Conservation (phyloP, 2,888 invertebrate genomes). For the Agonum fuliginosum region DNA sequence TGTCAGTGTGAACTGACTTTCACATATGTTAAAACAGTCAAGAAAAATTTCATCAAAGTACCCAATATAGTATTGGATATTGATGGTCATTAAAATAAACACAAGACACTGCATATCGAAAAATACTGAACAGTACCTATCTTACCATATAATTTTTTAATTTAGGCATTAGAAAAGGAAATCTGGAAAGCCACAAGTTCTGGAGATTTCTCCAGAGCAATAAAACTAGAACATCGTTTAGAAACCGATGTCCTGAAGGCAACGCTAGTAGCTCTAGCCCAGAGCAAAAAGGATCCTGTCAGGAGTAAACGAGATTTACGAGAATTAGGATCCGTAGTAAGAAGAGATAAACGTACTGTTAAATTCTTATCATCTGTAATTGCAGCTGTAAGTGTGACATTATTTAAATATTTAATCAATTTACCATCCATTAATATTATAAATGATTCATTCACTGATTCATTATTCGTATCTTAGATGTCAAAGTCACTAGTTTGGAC, state of each 20-base stretch:
- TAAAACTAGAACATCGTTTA: constrained; percentile 37
- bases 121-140: too few relatives aligned
- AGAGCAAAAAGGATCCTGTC: constrained; percentile 44
- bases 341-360: constrained; percentile 48
- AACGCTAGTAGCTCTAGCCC: constrained; percentile 22
- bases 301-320: constrained; percentile 30
- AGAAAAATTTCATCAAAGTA: too few relatives aligned
- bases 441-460: too few relatives aligned
- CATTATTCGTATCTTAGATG: not conserved
- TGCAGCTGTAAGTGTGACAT: constrained; percentile 18
- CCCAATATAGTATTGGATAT: too few relatives aligned
- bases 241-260: constrained; percentile 43
- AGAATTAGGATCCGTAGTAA: constrained; percentile 38
- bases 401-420: not conserved
- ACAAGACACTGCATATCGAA: too few relatives aligned
- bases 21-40: too few relatives aligned
- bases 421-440: too few relatives aligned
- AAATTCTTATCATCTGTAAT: constrained; percentile 39
- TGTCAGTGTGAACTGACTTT: too few relatives aligned
- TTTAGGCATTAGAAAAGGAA: constrained; percentile 48
- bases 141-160: not conserved
- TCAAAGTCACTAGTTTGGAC: constrained; percentile 6
- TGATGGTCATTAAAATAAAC: too few relatives aligned
- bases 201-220: constrained; percentile 39
- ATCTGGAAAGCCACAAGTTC: constrained; percentile 43